Base-by-base conservation (phyloP, 2,113 vertebrate genomes). In the Oncorhynchus keta region DNA sequence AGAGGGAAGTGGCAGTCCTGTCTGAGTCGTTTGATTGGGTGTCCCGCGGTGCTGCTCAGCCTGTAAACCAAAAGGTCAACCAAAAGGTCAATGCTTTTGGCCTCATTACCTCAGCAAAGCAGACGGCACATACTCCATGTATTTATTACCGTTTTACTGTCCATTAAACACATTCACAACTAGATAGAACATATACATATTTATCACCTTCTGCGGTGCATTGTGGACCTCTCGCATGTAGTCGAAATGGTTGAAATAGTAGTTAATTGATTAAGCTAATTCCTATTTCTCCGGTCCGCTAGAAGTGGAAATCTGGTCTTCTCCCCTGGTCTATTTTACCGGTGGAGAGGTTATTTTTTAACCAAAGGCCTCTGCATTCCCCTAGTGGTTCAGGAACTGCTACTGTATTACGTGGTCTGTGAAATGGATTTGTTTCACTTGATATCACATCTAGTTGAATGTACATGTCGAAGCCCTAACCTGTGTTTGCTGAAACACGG, bases 391-490 rank as follows among this genome's bases (percentile, higher is more conserved):
- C 87, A 59, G 79, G 79, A 77, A 84, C 85, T 79, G 84, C 87
- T 88, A 83, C 89, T 89, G 89, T 91, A 89, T 89, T 90, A 89
- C 90, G 88, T 85, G 91, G 88, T 89, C 84, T 90, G 86, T 89
- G 89, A 90, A 90, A 90, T 89, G 87, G 87, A 91, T 92, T 91
- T 86, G 90, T 89, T 91, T 92, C 90, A 90, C 90, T 91, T 90
- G 85, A 86, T 84, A 86, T 89, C 87, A 89, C 89, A 89, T 90
- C 75, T 79, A 86, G 85, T 88, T 86, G 81, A 90, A 91, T 87
- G 86, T 85, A 78, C 79, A 86, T 32, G 73, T 83, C 81, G 75
- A 85, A 86, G 83, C 84, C 81, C 16, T 71, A 84, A 88, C 89
- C 88, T 89, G 83, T 78, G 74, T 87, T 82, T 84, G 72, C 82